phyloP scores from a whole-genome alignment of 2,888 invertebrate genomes.

The Epiperipatus broadwayi region DNA sequence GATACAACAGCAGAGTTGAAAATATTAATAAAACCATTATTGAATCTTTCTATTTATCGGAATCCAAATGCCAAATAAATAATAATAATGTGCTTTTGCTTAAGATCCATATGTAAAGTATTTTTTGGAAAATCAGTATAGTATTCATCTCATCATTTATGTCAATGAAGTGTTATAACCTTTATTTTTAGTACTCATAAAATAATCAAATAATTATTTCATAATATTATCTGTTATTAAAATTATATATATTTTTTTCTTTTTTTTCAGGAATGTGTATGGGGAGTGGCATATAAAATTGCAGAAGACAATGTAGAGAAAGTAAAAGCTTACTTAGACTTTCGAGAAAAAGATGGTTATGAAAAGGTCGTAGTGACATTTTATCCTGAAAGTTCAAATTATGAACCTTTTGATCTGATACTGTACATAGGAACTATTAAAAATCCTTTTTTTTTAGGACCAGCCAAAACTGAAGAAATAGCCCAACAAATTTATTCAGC shows the following conservation, averaged over 20 bases:
- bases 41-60: too few species aligned
- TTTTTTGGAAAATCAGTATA: too few species aligned
- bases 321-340: constrained; percentile 64
- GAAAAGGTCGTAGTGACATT: constrained; percentile 48
- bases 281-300: constrained; percentile 82
- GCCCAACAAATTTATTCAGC: constrained; percentile 53
- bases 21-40: too few species aligned
- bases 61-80: too few species aligned
- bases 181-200: too few species aligned
- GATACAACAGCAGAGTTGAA: too few species aligned
- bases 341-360: constrained; percentile 82
- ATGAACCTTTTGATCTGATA: constrained; percentile 43
- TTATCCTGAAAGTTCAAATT: constrained; percentile 35
- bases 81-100: too few species aligned
- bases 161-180: too few species aligned
- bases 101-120: too few species aligned
- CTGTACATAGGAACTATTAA: constrained; percentile 61
- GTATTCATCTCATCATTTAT: too few species aligned
- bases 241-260: constrained; percentile 11
- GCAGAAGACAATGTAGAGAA: constrained; percentile 38
- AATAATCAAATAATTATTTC: too few species aligned
- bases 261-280: constrained; percentile 43
- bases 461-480: constrained; percentile 52
- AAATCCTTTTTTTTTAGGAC: constrained; percentile 60
- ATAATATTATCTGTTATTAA: neutral